A percentile compares a stretch with the other conserved stretches of the same genome.
Evolutionary conservation across 1,140 invertebrate species (phyloP).

Genomic region (Drosophila willistoni): DNA sequence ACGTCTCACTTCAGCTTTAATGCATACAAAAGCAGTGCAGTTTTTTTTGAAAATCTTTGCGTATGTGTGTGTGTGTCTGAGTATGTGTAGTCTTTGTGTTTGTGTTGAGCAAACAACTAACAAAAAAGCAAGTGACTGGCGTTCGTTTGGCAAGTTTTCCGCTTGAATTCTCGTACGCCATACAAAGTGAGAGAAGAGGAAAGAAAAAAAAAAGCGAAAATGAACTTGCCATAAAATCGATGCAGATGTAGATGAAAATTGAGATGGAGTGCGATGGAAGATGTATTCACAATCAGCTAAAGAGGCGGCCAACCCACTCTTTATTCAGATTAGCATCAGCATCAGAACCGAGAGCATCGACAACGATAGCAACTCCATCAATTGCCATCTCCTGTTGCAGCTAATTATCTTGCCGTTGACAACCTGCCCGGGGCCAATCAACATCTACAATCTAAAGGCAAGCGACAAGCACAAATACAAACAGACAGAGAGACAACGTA

Average conservation of each 20-base stretch:
- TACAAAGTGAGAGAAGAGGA: constrained; percentile 17
- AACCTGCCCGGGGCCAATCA: constrained; percentile 39
- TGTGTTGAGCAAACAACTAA: constrained; percentile 51
- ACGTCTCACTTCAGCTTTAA: constrained; percentile 3
- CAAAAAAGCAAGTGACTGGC: constrained; percentile 36
- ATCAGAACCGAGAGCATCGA: neutral
- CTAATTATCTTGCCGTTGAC: constrained; percentile 63
- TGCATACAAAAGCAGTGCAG: constrained; percentile 20
- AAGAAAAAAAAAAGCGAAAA: constrained; percentile 25
- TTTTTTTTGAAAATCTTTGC: constrained; percentile 3
- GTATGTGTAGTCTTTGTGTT: constrained; percentile 43
- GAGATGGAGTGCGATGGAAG: constrained; percentile 23
- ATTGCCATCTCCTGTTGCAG: constrained; percentile 44
- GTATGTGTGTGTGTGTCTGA: constrained; percentile 14
- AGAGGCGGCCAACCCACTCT: constrained; percentile 16
- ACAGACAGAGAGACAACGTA: constrained; percentile 19
- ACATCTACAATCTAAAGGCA: constrained; percentile 42
- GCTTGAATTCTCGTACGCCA: constrained; percentile 35
- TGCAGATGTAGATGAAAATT: constrained; percentile 26
- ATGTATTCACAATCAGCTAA: constrained; percentile 52
- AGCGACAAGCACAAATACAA: constrained; percentile 39
- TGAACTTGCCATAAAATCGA: constrained; percentile 57
- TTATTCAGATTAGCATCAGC: constrained; percentile 11
- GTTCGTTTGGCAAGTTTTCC: constrained; percentile 55
- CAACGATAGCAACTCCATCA: neutral